Evolutionary conservation across 2,797 vertebrate species (phyloP).

Genomic region (Gallirallus australis): DNA sequence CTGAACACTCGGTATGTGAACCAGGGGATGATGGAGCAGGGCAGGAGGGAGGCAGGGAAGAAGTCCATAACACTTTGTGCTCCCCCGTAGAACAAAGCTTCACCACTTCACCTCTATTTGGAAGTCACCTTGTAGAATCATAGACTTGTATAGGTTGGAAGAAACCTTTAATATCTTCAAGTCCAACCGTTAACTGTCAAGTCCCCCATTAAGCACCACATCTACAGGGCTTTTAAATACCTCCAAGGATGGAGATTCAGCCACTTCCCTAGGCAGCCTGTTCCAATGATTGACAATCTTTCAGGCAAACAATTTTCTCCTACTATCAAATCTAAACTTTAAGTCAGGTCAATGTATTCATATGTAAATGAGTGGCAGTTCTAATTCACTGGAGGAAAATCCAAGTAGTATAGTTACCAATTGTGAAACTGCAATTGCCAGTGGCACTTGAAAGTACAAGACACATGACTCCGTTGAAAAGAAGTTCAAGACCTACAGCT

Average conservation of each 20-base stretch:
- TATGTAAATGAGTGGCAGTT: background rate
- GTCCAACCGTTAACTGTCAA: too few species aligned
- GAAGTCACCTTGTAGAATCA: background rate
- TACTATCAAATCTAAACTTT: too few species aligned
- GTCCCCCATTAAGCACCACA: too few species aligned
- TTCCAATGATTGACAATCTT: too few species aligned
- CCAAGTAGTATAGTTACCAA: background rate
- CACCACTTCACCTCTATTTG: fast-evolving
- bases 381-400: background rate
- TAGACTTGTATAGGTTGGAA: too few species aligned
- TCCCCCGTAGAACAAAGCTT: background rate
- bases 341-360: background rate
- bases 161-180: too few species aligned
- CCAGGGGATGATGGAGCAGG: background rate
- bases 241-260: too few species aligned
- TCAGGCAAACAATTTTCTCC: too few species aligned
- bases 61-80: background rate
- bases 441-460: background rate
- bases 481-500: background rate
- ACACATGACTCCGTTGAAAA: background rate
- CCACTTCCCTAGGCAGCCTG: too few species aligned
- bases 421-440: background rate
- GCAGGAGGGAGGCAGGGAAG: too few species aligned
- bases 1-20: background rate
- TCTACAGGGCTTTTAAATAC: too few species aligned